These are phyloP conservation scores for Crossocerus cetratus DNA, from an alignment of 2,888 invertebrate genomes.

Conservation along the genomic window DNA sequence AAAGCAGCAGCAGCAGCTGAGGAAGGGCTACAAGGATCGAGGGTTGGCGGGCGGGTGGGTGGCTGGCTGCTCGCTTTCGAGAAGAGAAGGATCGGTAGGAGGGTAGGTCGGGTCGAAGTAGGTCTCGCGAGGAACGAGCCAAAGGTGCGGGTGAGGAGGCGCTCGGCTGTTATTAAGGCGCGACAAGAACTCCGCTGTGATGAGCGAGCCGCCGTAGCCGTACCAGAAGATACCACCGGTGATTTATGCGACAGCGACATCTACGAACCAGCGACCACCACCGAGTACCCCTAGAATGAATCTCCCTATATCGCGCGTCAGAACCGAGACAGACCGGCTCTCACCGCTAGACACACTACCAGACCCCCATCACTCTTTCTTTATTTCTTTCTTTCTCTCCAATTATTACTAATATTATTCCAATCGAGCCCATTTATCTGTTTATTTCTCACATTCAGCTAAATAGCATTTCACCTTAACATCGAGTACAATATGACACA, in stretches of 20 bases:
- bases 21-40: too few relatives aligned
- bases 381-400: too few relatives aligned
- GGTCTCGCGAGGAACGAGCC: conserved; percentile 27
- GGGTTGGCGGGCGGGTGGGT: too few relatives aligned
- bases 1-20: too few relatives aligned
- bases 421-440: too few relatives aligned
- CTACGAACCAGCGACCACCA: conserved; percentile 59
- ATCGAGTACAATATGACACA: too few relatives aligned
- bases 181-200: conserved; percentile 76
- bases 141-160: conserved; percentile 60
- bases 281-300: conserved; percentile 56
- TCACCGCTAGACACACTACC: too few relatives aligned
- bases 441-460: too few relatives aligned
- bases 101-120: background rate
- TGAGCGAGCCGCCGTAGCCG: conserved; percentile 74
- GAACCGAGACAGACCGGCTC: conserved; percentile 11
- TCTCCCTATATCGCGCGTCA: conserved; percentile 56
- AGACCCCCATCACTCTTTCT: too few relatives aligned
- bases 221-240: conserved; percentile 74
- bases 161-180: conserved; percentile 75
- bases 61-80: too few relatives aligned
- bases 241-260: conserved; percentile 76
- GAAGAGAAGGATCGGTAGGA: background rate
- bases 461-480: too few relatives aligned
- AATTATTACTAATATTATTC: too few relatives aligned